Evolutionary conservation across 2,113 vertebrate species (phyloP), one percentile per base, ranked within the genome.

Genomic region (Formicarius rufipectus): DNA sequence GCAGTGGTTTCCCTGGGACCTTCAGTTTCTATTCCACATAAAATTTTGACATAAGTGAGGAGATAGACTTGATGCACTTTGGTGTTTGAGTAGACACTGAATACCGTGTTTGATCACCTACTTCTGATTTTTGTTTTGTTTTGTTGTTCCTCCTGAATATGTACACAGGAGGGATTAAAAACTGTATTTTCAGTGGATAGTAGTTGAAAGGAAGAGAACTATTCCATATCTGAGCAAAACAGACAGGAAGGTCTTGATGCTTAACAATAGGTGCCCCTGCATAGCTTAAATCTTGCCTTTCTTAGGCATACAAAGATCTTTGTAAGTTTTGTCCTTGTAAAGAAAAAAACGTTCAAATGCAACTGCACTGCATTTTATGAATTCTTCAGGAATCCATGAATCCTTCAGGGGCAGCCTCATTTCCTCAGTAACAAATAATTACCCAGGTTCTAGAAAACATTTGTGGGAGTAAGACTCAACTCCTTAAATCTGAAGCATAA

Each of bases 151-250:
- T 96, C 74, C 50, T 80, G 60, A 77, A 64, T 72, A 47, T 63
- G 31, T 75, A 84, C 39, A 58, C 23, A 58, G 53, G 53, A 68
- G 39, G 17, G 22, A 85, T 52, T 44, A 56, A 86, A 75, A 84
- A 10, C 3, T n/a, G 1, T 55, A 18, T 87, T 96, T 94, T 82
- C 60, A 90, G 30, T 49, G 28, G 18, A 14, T 33, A 93, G 21
- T 33, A 87, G 24, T 78, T 95, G 88, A 89, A 92, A 95, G 62
- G 10, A 92, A 90, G 60, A 93, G 8, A 95, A 94, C 75, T 81
- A 84, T 81, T 81, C 90, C n/a, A 44, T 66, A 84, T 75, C 47
- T 82, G 49, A 89, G 28, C 0, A 2, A 89, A 87, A 87, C 16
- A 87, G 37, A 75, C 7, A 75, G 40, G 64, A 86, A 78, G 23